Conservation (phyloP, 2,797 vertebrate species). For the Lycodopsis pacificus region DNA sequence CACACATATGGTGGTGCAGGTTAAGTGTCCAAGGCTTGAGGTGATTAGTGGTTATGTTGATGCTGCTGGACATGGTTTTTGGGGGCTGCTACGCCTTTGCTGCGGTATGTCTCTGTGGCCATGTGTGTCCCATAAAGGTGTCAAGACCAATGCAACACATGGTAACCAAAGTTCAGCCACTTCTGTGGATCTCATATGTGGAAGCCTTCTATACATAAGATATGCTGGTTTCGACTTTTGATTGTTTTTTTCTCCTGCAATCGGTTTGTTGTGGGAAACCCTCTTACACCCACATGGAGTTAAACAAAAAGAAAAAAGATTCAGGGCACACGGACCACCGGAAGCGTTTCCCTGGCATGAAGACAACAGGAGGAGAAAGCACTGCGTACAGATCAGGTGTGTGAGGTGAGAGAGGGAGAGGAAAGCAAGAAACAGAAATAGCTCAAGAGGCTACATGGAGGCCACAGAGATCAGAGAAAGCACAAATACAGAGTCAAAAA, state of each 20-base stretch:
- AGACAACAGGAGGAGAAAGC: not conserved
- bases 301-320: not conserved
- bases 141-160: conserved; percentile 61
- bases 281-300: not conserved
- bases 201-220: conserved; percentile 32
- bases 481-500: not conserved
- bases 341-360: not conserved
- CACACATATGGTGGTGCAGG: conserved; percentile 23
- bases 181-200: conserved; percentile 30
- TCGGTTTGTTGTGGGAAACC: not conserved
- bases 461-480: conserved; percentile 11
- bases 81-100: conserved; percentile 24
- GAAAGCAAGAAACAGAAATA: conserved; percentile 12
- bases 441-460: not conserved
- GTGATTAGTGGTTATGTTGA: conserved; percentile 58
- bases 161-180: conserved; percentile 47
- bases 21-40: conserved; percentile 45
- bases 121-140: conserved; percentile 74
- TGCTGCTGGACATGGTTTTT: conserved; percentile 51
- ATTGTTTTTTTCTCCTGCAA: not conserved
- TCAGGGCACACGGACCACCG: not conserved
- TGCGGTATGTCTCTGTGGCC: conserved; percentile 53
- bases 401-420: not conserved
- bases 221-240: conserved; percentile 15
- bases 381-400: conserved; percentile 22